These are phyloP conservation scores for Ophion costatus DNA, from an alignment of 2,888 invertebrate species.

Conservation along the genomic window DNA sequence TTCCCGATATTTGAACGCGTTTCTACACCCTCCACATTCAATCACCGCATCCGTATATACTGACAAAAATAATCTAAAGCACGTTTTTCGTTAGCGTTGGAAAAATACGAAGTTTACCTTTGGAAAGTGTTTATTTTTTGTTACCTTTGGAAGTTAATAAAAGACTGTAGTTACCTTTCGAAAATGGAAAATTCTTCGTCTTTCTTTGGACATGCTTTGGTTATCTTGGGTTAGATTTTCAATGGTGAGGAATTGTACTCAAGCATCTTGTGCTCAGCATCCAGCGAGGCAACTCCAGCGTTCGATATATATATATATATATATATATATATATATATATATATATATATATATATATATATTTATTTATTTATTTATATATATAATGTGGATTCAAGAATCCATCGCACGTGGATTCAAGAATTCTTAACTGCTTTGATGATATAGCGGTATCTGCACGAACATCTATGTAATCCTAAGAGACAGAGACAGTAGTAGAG, in stretches of 20 bases:
- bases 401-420: slow-evolving; percentile 20
- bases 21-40: background rate
- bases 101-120: no score
- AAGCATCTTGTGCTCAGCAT: slow-evolving; percentile 55
- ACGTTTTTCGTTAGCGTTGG: no score
- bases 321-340: background rate
- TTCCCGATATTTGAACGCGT: background rate
- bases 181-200: background rate
- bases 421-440: slow-evolving; percentile 19
- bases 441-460: slow-evolving; percentile 1
- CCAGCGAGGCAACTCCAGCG: slow-evolving; percentile 25
- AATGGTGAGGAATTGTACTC: slow-evolving; percentile 38
- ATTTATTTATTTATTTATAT: no score
- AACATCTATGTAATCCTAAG: slow-evolving; percentile 18
- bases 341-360: background rate
- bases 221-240: background rate
- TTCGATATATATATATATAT: slow-evolving; percentile 14
- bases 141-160: no score
- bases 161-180: background rate
- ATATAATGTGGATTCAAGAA: slow-evolving; percentile 8
- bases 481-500: background rate
- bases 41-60: background rate
- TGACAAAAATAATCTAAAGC: background rate
- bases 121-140: no score
- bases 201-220: background rate